Base-by-base conservation (phyloP, 2,888 invertebrate species). In the Nomada lathburiana region DNA sequence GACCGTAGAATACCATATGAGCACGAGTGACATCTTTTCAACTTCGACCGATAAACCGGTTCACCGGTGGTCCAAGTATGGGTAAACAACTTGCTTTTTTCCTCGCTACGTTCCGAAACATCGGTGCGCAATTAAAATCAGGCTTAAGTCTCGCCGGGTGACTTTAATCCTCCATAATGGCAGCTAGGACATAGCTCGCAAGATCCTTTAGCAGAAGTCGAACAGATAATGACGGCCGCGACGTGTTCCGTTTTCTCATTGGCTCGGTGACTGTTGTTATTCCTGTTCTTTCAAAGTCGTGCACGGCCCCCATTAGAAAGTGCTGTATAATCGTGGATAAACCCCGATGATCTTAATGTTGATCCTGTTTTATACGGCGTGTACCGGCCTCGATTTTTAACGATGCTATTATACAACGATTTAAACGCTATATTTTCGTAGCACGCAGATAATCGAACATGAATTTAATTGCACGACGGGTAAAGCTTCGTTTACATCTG, bases 141-240 rank as follows among this genome's bases (percentile, higher is more conserved):
- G 73, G 79, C 82, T 85, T 81, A 83, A 85, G 76, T 62, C 81
- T 29, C 18, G 23, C 18, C 55, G 79, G 60, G 57, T 77, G 86
- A 85, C 86, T 78, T 72, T 86, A 83, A 86, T 86, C 86, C 83
- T 50, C 57, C 76, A 81, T 85, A 86, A 79, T 83, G 68, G 69
- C 80, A 36, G 75, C 52, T 73, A 75, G 68, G 74, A 75, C 77
- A 68, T 57, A 67, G 62, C 50, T 69, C 69, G 60, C 59, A 69
- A 67, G 75, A 75, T 85, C 64, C 69, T 60, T 64, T 29, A 29
- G 36, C 65, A 7, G 57, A 36, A 26, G 63, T 23, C 44, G 60
- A 69, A 23, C 57, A 42, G 71, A 68, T 67, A 67, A 74, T 47
- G 57, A 72, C 62, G 52, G 20, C 26, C 20, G 13, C 42, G 44